Evolutionary conservation across 2,113 vertebrate genomes (phyloP), one percentile per base, ranked within the genome.

Genomic region (Clarias batrachus): DNA sequence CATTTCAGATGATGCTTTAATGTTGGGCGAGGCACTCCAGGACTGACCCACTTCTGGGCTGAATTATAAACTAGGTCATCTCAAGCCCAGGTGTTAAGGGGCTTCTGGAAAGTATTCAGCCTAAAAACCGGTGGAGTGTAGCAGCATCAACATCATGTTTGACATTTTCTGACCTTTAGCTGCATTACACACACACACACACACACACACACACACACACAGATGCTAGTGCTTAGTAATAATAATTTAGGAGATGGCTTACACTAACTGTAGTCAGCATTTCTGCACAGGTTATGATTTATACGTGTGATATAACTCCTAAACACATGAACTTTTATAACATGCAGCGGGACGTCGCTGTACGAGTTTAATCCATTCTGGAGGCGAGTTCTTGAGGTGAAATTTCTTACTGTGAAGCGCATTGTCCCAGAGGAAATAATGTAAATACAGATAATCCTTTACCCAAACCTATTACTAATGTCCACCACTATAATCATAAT

Each of bases 91-190:
- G 12, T 1, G 37, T 27, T 68, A 68, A 56, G 63, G 23, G 41
- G 12, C 60, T 48, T 37, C 48, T 52, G 25, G 23, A 37, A 41
- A 65, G n/a, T 13, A n/a, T n/a, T 77, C 11, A 59, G 17, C 62
- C 8, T 4, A 10, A 17, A 52, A 37, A 81, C 3, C 27, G 62
- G 78, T 33, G 71, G 12, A 83, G 62, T 82, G 70, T 85, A 65
- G 81, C 83, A 25, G 83, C 85, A 65, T 41, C 81, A 89, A 84
- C 89, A 86, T 82, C 87, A 83, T 56, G 59, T 90, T 91, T 93
- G 91, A 93, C 93, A 93, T 94, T 93, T 93, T 91, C 88, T 92
- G 93, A 89, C 93, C 92, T 93, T 93, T 91, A 83, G 87, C 89
- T 89, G 90, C 80, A 83, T 91, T 92, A 90, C 7, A 48, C 48